Evolutionary conservation across 2,797 vertebrate genomes (phyloP).

Genomic region (Hyperoplus lanceolatus): DNA sequence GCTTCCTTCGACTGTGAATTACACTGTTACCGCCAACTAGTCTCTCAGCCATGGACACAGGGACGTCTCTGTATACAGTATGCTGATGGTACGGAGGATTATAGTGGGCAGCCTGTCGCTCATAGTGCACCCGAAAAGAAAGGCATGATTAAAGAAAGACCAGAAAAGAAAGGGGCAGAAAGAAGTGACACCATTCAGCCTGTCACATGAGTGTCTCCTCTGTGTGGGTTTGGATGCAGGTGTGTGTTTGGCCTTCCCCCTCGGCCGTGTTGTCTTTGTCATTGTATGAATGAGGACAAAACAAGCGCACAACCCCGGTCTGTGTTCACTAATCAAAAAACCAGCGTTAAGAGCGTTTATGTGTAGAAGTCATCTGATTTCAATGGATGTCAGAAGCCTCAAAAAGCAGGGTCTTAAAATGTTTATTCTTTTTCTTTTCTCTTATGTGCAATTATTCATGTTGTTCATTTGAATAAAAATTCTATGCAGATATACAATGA

Average conservation of each 20-base stretch:
- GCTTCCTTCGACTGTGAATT: conserved; percentile 74
- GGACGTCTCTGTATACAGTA: conserved; percentile 70
- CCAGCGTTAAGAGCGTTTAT: conserved; percentile 11
- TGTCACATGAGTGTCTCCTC: conserved; percentile 62
- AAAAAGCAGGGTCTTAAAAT: neutral
- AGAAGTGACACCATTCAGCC: conserved; percentile 75
- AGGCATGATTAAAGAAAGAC: conserved; percentile 18
- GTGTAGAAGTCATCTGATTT: neutral
- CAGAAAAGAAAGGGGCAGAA: conserved; percentile 47
- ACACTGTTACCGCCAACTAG: conserved; percentile 72
- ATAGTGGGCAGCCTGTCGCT: conserved; percentile 63
- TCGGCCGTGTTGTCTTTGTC: conserved; percentile 52
- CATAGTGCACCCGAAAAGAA: neutral
- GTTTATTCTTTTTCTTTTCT: neutral
- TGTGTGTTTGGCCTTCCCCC: conserved; percentile 62
- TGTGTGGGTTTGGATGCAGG: conserved; percentile 72
- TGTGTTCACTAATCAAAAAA: conserved; percentile 39
- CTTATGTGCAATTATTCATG: neutral
- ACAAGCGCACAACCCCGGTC: conserved; percentile 9
- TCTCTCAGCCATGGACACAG: conserved; percentile 66
- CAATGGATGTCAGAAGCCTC: neutral
- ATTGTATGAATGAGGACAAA: conserved; percentile 57
- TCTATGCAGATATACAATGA: neutral
- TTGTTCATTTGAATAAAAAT: neutral
- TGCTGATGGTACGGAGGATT: conserved; percentile 56